Base-by-base conservation (phyloP, 2,797 vertebrate genomes). In the Fistularia commersonii region DNA sequence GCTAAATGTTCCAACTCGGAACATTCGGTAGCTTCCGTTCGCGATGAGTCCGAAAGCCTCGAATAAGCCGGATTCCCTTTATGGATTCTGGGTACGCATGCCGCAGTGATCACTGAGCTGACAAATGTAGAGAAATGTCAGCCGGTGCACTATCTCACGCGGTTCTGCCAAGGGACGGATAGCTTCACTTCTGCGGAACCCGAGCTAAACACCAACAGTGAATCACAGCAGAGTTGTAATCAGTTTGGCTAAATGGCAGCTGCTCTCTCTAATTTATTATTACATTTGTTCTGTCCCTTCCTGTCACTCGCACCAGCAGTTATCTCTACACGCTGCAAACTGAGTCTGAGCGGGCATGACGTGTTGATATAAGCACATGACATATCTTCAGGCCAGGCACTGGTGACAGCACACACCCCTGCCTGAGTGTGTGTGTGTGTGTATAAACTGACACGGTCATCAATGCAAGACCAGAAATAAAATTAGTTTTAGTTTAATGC, bases 281-380 rank as follows among this genome's bases (percentile, higher is more conserved):
- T 72, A 51, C 72, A 72, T 84, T 82, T 83, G 79, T 79, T 79
- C 66, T 71, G 74, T 77, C 56, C 54, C 50, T 73, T 53, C 57
- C 61, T 31, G 12, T 76, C 67, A 60, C 49, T 69, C 45, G 40
- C 63, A 65, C 69, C 69, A 39, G 40, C 4, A 23, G 61, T 82
- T 82, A 84, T 81, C 71, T 65, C 60, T 46, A 32, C 66, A 64
- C 8, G 51, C 61, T 51, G 57, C 49, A 49, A 54, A 31, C 64
- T 6, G 69, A 71, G 68, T 47, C 55, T 47, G 70, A 70, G 72
- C 71, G 51, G 64, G 54, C 63, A 6, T 70, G 74, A 77, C 73
- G 57, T 6, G 50, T 53, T 70, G 76, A 76, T 82, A 81, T 49
- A 62, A 69, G 58, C 69, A 64, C 68, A 65, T 64, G 76, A 77